phyloP scores from a whole-genome alignment of 2,113 vertebrate genomes.

The Tachysurus fulvidraco region DNA sequence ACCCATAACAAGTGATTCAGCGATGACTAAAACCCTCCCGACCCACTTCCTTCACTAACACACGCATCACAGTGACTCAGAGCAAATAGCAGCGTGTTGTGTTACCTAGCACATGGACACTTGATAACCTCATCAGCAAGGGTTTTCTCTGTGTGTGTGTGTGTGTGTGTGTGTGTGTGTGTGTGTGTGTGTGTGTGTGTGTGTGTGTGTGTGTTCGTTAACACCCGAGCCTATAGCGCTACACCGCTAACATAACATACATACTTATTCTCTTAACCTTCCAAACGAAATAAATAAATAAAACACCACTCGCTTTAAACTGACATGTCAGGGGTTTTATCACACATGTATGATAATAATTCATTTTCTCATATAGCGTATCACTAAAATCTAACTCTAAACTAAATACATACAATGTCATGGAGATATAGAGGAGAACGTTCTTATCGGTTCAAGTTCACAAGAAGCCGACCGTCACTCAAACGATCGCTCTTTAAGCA shows the following conservation, averaged over 20 bases:
- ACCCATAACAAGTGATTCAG: conserved; percentile 32
- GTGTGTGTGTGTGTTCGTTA: not conserved
- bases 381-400: not conserved
- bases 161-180: not conserved
- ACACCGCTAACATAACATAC: not conserved
- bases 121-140: not conserved
- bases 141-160: not conserved
- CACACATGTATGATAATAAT: not conserved
- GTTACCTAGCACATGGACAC: not conserved
- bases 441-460: not conserved
- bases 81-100: not conserved
- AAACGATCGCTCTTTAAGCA: not conserved
- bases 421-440: not conserved
- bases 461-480: not conserved
- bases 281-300: not conserved
- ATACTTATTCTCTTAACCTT: not conserved
- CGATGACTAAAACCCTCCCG: conserved; percentile 23
- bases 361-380: not conserved
- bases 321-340: not conserved
- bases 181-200: not conserved
- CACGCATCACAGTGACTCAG: conserved; percentile 17
- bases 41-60: not conserved
- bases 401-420: not conserved
- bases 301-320: not conserved
- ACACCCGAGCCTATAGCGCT: not conserved